Percentiles rank a stretch among this genome's conserved stretches.
Conservation (phyloP, 1,140 invertebrate species). For the Thaumetopoea pityocampa region DNA sequence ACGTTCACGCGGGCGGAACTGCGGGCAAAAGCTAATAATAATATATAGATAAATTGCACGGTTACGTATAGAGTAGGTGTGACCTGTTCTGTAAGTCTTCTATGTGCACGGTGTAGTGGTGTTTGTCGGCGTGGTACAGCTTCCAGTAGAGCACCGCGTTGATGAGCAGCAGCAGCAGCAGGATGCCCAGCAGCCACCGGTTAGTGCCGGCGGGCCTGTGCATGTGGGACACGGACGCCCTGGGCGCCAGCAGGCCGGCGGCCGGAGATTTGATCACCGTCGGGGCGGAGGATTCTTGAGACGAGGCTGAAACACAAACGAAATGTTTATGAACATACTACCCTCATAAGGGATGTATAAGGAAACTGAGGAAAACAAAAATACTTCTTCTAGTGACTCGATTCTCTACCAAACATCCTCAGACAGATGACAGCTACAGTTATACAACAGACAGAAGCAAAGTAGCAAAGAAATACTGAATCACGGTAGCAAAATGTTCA, state of each 20-base stretch:
- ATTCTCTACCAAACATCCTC: too few relatives aligned
- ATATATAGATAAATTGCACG: too few relatives aligned
- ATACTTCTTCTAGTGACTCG: too few relatives aligned
- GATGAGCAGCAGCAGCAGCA: constrained; percentile 82
- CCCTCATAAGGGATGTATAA: background rate
- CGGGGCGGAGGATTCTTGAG: constrained; percentile 46
- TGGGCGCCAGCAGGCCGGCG: constrained; percentile 61
- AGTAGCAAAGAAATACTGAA: too few relatives aligned
- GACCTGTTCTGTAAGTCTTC: constrained; percentile 76
- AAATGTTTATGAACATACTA: background rate
- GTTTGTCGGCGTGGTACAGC: constrained; percentile 81
- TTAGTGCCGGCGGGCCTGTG: background rate
- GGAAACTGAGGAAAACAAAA: background rate
- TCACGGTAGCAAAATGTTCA: too few relatives aligned
- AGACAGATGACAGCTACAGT: too few relatives aligned
- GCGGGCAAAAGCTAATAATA: too few relatives aligned
- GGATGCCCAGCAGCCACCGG: constrained; percentile 69
- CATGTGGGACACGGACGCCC: background rate
- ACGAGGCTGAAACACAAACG: constrained; percentile 11
- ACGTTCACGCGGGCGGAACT: too few relatives aligned
- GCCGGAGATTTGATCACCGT: constrained; percentile 78
- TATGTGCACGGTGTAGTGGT: constrained; percentile 72
- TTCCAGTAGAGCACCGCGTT: constrained; percentile 89
- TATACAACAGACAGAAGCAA: too few relatives aligned
- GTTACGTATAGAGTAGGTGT: too few relatives aligned